Evolutionary conservation across 2,888 invertebrate genomes (phyloP), one percentile per base, ranked within the genome.

Genomic region (Athripsodes cinereus): DNA sequence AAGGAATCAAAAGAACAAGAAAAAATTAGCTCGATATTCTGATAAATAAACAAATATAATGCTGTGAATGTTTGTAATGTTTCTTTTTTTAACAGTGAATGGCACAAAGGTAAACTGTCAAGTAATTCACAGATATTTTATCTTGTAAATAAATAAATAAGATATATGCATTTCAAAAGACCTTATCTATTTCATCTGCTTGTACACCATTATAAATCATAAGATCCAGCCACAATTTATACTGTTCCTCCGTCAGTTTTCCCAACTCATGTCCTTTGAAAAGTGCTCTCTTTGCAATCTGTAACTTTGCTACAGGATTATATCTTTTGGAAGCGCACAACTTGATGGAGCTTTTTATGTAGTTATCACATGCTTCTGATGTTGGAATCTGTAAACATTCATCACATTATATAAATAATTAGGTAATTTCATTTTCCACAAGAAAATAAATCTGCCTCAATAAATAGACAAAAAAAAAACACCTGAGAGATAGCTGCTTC

Each of bases 401-500:
- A n/a, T n/a, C n/a, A n/a, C n/a, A n/a, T n/a, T n/a, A n/a, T n/a
- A n/a, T n/a, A n/a, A n/a, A n/a, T n/a, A n/a, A n/a, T n/a, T n/a
- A n/a, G n/a, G n/a, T n/a, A n/a, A n/a, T n/a, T n/a, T n/a, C n/a
- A 34, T 34, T 34, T 13, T 34, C 8, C 8, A 13, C 13, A 34
- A 13, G 34, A 34, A 34, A 34, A 34, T 10, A 34, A 13, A 34
- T 13, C 13, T 8, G 13, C 34, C 34, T 34, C 34, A 8, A 34
- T 34, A 34, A 34, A 10, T 10, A 10, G 8, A 8, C 13, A 34
- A 8, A 40, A 26, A 16, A 8, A 8, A 40, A 21, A 50, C 56
- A 71, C 78, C 73, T 70, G 66, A 65, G 68, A 67, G 22, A 77
- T 65, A 52, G 76, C 76, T 59, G 74, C 73, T 67, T 78, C 74